Conservation (phyloP, 2,113 vertebrate genomes). For the Cardinalis cardinalis region DNA sequence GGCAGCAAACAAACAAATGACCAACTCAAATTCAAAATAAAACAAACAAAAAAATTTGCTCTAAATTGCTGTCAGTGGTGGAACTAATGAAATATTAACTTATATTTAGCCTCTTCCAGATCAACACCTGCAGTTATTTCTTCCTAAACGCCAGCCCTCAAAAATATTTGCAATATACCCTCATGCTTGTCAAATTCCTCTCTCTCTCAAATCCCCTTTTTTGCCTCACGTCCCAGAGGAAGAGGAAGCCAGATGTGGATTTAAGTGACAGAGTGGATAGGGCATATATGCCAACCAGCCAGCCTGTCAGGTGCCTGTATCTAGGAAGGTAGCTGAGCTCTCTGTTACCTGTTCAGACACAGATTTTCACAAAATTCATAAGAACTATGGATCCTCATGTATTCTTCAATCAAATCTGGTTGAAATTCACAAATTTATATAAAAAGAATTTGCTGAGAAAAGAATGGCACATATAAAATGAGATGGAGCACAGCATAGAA, state of each 20-base stretch:
- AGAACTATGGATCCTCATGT: not conserved
- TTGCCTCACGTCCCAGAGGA: accelerated
- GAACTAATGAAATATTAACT: not conserved
- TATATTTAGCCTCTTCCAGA: not conserved
- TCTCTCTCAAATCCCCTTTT: not conserved
- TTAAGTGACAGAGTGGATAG: not conserved
- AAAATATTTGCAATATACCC: not conserved
- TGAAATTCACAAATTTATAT: not conserved
- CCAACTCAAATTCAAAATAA: not conserved
- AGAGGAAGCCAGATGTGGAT: not conserved
- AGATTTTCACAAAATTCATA: not conserved
- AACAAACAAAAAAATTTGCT: not conserved
- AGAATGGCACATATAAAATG: not conserved
- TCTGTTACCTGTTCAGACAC: not conserved
- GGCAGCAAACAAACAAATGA: not conserved
- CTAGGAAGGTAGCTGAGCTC: not conserved
- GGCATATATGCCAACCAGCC: not conserved
- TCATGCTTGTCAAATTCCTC: not conserved
- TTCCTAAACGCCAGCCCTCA: accelerated
- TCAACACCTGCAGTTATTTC: not conserved
- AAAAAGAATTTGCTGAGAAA: not conserved
- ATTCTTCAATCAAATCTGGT: not conserved
- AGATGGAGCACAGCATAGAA: not conserved
- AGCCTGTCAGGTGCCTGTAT: not conserved
- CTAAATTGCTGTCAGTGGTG: not conserved